A percentile compares a stretch with the other conserved stretches of the same genome.
Evolutionary conservation across 2,113 vertebrate genomes (phyloP).

Genomic region (Acrocephalus arundinaceus): DNA sequence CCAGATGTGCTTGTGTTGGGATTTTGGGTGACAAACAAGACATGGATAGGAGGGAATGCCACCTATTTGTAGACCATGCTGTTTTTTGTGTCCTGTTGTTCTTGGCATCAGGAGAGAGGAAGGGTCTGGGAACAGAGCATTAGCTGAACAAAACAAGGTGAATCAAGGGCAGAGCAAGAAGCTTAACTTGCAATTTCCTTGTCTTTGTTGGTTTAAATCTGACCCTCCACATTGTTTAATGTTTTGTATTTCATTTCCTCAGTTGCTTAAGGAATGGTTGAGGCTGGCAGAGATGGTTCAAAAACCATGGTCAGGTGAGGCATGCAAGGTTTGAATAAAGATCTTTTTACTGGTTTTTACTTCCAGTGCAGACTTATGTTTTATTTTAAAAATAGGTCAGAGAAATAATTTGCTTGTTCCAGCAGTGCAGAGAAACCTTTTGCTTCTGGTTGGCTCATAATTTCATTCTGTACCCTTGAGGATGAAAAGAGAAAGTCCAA

Average conservation of each 20-base stretch:
- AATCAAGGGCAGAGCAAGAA: constrained; percentile 31
- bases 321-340: neutral
- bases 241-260: constrained; percentile 61
- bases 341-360: neutral
- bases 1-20: neutral
- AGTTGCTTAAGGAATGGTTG: neutral
- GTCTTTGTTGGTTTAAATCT: constrained; percentile 47
- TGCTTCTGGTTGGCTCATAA: neutral
- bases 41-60: neutral
- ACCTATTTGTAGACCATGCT: neutral
- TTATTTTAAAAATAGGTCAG: neutral
- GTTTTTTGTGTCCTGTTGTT: neutral
- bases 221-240: neutral
- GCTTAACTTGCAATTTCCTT: constrained; percentile 67
- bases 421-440: neutral
- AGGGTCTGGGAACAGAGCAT: neutral
- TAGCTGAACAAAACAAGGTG: constrained; percentile 48
- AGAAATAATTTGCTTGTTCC: neutral
- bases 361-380: neutral
- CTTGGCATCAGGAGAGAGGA: neutral
- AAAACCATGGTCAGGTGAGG: neutral
- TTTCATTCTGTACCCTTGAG: neutral
- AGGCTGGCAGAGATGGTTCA: neutral
- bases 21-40: neutral
- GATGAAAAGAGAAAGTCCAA: neutral